phyloP scores from a whole-genome alignment of 2,888 invertebrate genomes.

The Baccha elongata region DNA sequence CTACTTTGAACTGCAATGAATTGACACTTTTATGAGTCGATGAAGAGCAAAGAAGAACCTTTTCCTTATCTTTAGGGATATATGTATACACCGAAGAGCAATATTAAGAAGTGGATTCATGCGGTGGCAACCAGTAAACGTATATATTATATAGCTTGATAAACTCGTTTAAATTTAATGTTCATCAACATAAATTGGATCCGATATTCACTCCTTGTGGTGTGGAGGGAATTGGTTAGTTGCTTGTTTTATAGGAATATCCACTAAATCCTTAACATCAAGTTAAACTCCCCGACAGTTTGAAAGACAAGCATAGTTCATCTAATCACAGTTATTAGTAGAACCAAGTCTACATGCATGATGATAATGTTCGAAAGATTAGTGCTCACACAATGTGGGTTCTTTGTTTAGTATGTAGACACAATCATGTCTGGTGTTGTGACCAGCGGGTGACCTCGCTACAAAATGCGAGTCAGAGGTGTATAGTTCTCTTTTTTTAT shows the following conservation, averaged over 20 bases:
- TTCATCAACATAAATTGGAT: neutral
- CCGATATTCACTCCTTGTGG: neutral
- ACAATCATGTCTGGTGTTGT: too few species aligned
- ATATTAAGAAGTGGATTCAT: constrained; percentile 46
- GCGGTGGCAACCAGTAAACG: constrained; percentile 28
- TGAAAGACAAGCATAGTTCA: constrained; percentile 33
- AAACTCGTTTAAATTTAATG: constrained; percentile 29
- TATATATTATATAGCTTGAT: neutral
- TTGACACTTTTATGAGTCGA: constrained; percentile 64
- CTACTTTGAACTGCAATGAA: constrained; percentile 16
- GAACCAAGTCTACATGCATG: constrained; percentile 42
- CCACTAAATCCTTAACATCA: constrained; percentile 35
- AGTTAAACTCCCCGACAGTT: constrained; percentile 50
- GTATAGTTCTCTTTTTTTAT: too few species aligned
- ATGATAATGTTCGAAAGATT: too few species aligned
- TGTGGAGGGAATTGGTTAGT: neutral
- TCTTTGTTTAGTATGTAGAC: too few species aligned
- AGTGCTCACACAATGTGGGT: too few species aligned
- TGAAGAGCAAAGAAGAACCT: constrained; percentile 10
- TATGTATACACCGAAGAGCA: neutral
- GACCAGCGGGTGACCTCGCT: too few species aligned
- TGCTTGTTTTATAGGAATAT: constrained; percentile 4
- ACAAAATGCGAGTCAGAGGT: too few species aligned
- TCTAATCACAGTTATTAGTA: constrained; percentile 68
- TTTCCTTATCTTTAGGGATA: neutral